These are phyloP conservation scores for Batillaria attramentaria DNA, from an alignment of 1,140 invertebrate genomes.

Conservation along the genomic window DNA sequence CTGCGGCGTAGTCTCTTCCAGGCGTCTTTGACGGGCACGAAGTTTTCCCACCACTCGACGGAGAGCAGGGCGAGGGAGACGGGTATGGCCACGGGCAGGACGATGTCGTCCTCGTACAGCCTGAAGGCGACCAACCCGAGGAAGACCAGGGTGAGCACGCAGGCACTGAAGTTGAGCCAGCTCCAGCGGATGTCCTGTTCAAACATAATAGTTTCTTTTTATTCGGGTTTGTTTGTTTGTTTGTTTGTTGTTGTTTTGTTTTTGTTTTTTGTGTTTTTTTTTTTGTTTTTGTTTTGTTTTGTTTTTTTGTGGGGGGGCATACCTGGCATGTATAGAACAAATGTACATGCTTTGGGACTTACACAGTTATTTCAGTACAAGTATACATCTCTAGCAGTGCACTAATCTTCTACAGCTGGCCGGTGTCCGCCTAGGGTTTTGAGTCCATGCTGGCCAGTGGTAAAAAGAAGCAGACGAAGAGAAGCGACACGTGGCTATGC, in stretches of 20 bases:
- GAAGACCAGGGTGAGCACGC: conserved; percentile 20
- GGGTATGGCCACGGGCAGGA: conserved; percentile 14
- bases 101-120: conserved; percentile 8
- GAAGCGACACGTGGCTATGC: too few species aligned
- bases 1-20: conserved; percentile 69
- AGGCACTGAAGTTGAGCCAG: conserved; percentile 23
- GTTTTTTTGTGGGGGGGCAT: too few species aligned
- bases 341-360: too few species aligned
- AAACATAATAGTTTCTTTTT: background rate
- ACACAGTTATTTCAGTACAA: too few species aligned
- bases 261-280: too few species aligned
- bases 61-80: conserved; percentile 60
- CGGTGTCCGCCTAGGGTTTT: too few species aligned
- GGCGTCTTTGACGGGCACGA: conserved; percentile 42
- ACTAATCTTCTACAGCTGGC: too few species aligned
- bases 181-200: background rate
- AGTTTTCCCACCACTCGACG: conserved; percentile 66
- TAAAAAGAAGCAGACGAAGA: too few species aligned
- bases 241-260: conserved; percentile 23
- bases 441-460: too few species aligned
- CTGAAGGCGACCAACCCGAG: conserved; percentile 30
- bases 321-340: too few species aligned
- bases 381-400: too few species aligned
- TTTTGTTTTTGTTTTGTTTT: too few species aligned
- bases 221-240: background rate